Base-by-base conservation (phyloP, 2,888 invertebrate genomes). In the Dendrolimus pini region DNA sequence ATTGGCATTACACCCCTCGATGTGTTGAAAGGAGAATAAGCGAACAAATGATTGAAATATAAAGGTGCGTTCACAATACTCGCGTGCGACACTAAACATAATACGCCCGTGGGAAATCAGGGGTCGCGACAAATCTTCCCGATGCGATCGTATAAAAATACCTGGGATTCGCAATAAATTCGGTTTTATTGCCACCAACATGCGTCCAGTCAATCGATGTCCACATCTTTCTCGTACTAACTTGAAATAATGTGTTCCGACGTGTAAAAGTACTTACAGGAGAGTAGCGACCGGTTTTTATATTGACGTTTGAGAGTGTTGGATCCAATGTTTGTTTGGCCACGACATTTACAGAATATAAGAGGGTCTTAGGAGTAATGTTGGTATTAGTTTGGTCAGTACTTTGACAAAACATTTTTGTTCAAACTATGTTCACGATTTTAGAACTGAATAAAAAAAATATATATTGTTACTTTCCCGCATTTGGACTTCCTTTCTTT, bases 21-120 rank as follows among this genome's bases (percentile, higher is more conserved):
- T 30, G 30, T 30, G 30, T 30, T 30, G 30, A 30, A 30, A 30
- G 30, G 30, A 30, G 6, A 30, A 47, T 47, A 47, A 47, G 12
- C 47, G 47, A 47, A 47, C 12, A 47, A 47, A 47, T 47, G 9
- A 47, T 47, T 47, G 47, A 47, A 77, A 77, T 68, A 80, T 81
- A 82, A 80, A 77, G 77, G 67, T 67, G 71, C 67, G 70, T 75
- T 68, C 68, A 74, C 74, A 75, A 74, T 73, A 70, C 56, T 55
- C 30, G 30, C 30, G 30, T 12, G 47, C 60, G 58, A 70, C 68
- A 73, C 77, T 78, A 82, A 82, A 80, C 77, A 76, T 74, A 80
- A 62, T 55, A 66, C 58, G 56, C 85, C 72, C 79, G 0, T 18
- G 85, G 85, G 85, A 84, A 85, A 84, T 85, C 83, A 82, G 67